Conservation (phyloP, 2,888 invertebrate genomes). For the Synergus itoensis region DNA sequence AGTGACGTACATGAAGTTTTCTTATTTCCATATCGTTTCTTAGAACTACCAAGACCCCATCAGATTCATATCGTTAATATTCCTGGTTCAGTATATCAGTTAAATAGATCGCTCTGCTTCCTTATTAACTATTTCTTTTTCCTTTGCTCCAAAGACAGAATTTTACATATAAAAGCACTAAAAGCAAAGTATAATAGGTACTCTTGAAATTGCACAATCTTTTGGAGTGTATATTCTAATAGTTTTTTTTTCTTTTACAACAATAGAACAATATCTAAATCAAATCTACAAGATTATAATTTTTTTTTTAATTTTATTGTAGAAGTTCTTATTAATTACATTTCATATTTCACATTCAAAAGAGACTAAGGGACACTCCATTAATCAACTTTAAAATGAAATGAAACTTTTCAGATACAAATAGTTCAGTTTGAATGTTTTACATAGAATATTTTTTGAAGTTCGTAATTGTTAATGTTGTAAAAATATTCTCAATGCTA, state of each 20-base stretch:
- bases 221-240: background rate
- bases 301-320: background rate
- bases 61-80: conserved; percentile 30
- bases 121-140: conserved; percentile 23
- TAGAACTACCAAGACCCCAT: background rate
- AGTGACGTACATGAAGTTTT: conserved; percentile 5
- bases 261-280: background rate
- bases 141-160: background rate
- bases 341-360: background rate
- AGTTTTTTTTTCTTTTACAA: background rate
- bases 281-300: background rate
- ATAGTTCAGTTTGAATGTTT: too few relatives aligned
- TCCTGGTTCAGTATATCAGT: conserved; percentile 7
- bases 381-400: too few relatives aligned
- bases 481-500: background rate
- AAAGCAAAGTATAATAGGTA: conserved; percentile 3
- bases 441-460: too few relatives aligned
- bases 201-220: background rate
- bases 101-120: conserved; percentile 24
- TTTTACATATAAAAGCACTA: conserved; percentile 13
- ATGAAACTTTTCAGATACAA: too few relatives aligned
- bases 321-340: background rate
- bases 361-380: too few relatives aligned
- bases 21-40: conserved; percentile 9
- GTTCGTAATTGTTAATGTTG: too few relatives aligned